phyloP scores from a whole-genome alignment of 2,113 vertebrate species.

The Clupea harengus region DNA sequence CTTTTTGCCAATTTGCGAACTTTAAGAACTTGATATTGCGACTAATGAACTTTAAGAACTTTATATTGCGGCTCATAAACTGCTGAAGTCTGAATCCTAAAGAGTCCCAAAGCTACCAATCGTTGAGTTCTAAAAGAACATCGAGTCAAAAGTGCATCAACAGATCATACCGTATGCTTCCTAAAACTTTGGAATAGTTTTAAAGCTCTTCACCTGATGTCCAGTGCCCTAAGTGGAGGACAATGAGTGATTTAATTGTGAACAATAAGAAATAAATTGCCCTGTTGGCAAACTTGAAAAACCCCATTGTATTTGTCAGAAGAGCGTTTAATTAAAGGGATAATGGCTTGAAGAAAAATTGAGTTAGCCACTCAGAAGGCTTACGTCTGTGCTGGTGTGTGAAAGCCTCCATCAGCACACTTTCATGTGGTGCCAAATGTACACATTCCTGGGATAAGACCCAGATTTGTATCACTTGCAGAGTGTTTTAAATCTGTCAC shows the following conservation, averaged over 20 bases:
- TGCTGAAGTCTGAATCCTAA: too few species aligned
- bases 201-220: background rate
- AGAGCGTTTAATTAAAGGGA: conserved; percentile 37
- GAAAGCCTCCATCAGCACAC: conserved; percentile 39
- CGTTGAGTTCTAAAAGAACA: background rate
- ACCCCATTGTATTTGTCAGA: conserved; percentile 26
- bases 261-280: conserved; percentile 13
- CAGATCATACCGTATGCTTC: background rate
- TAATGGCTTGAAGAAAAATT: conserved; percentile 44
- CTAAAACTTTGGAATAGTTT: background rate
- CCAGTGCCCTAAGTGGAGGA: background rate
- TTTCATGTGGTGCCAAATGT: conserved; percentile 54
- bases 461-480: conserved; percentile 57
- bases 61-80: background rate
- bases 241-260: background rate
- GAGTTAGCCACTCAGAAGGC: conserved; percentile 47
- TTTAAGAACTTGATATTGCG: background rate
- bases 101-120: conserved; percentile 1
- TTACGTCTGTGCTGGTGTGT: conserved; percentile 50
- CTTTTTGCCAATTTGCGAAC: background rate
- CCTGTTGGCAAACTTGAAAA: conserved; percentile 13
- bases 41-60: background rate
- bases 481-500: conserved; percentile 53
- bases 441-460: conserved; percentile 55
- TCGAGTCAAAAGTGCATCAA: background rate